Conservation (phyloP, 2,888 invertebrate species). For the Asteroscopus sphinx region DNA sequence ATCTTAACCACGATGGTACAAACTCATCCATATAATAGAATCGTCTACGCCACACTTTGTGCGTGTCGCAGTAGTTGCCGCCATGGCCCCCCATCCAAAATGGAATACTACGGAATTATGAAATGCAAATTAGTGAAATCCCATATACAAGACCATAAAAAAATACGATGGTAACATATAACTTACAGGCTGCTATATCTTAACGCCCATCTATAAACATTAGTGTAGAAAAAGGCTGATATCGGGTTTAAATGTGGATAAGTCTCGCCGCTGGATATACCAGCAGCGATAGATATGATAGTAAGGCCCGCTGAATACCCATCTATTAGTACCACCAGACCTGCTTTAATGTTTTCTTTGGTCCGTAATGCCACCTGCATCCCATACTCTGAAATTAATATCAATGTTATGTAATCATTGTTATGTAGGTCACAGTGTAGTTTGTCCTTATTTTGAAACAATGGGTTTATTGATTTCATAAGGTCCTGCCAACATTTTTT, state of each 20-base stretch:
- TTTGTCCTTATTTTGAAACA: too few relatives aligned
- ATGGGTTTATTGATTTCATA: too few relatives aligned
- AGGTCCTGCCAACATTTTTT: too few relatives aligned
- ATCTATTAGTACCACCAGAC: constrained; percentile 69
- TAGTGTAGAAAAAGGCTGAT: constrained; percentile 72
- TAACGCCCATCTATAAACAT: constrained; percentile 74
- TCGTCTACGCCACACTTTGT: constrained; percentile 72
- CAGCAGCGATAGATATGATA: constrained; percentile 65
- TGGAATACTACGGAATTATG: constrained; percentile 64
- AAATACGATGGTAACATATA: background rate
- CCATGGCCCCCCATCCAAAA: constrained; percentile 72
- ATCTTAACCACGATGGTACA: constrained; percentile 71
- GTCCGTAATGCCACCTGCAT: constrained; percentile 3
- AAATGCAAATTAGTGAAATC: background rate
- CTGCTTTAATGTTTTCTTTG: constrained; percentile 58
- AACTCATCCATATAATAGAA: constrained; percentile 77
- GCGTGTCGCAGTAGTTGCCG: constrained; percentile 70
- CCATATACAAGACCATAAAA: too few relatives aligned
- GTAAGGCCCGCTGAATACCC: constrained; percentile 72
- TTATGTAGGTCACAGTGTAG: too few relatives aligned
- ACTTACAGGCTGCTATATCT: constrained; percentile 77
- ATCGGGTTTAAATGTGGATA: constrained; percentile 66
- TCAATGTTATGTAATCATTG: background rate
- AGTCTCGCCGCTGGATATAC: constrained; percentile 54
- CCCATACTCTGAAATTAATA: background rate